Percentiles rank a stretch among this genome's conserved stretches.
Conservation (phyloP, 2,888 invertebrate genomes). For the Himalopsyche anomala region DNA sequence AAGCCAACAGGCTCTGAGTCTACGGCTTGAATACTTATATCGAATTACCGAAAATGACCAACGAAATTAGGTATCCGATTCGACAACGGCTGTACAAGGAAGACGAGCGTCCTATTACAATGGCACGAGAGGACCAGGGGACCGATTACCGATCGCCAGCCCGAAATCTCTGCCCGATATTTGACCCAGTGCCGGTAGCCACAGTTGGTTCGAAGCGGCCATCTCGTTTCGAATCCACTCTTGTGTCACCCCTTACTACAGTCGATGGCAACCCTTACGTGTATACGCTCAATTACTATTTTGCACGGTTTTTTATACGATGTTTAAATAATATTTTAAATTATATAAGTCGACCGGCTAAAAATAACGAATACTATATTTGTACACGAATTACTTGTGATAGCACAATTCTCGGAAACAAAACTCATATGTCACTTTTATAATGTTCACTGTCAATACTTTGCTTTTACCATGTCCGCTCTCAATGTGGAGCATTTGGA, state of each 20-base stretch:
- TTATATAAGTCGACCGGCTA: too few relatives aligned
- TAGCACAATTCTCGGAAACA: too few relatives aligned
- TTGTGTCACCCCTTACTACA: neutral
- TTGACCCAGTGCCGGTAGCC: constrained; percentile 7
- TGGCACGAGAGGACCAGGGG: neutral
- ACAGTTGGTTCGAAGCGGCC: constrained; percentile 18
- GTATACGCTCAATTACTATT: too few relatives aligned
- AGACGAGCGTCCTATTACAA: constrained; percentile 5
- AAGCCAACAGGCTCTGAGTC: neutral
- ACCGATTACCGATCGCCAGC: constrained; percentile 16
- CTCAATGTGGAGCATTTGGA: too few relatives aligned
- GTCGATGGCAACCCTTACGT: neutral
- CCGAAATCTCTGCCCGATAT: constrained; percentile 36
- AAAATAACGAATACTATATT: too few relatives aligned
- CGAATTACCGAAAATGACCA: constrained; percentile 23
- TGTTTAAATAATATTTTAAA: too few relatives aligned
- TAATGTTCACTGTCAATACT: too few relatives aligned
- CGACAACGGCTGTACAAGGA: constrained; percentile 1
- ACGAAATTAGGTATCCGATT: constrained; percentile 31
- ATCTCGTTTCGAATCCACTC: neutral
- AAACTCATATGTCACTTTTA: too few relatives aligned
- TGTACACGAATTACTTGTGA: too few relatives aligned
- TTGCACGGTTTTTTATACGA: too few relatives aligned
- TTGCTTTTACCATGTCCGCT: too few relatives aligned
- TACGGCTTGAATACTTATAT: neutral